Evolutionary conservation across 2,797 vertebrate genomes (phyloP).

Genomic region (Helarctos malayanus): DNA sequence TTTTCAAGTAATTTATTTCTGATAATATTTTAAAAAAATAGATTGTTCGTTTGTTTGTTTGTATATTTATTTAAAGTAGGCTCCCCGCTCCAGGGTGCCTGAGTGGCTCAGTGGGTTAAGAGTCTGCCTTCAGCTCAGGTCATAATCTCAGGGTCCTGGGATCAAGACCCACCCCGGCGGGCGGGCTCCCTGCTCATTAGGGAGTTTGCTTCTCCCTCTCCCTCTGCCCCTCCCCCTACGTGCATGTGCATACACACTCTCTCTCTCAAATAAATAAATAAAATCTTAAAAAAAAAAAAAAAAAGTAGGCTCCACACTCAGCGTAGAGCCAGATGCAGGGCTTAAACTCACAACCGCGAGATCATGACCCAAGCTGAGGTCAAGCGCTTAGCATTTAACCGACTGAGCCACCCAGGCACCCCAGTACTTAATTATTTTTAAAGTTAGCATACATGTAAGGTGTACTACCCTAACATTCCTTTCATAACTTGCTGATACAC

Average conservation of each 20-base stretch:
- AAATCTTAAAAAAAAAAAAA: not conserved
- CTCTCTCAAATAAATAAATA: not conserved
- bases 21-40: constrained; percentile 18
- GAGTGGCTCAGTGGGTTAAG: not conserved
- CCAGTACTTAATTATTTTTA: constrained; percentile 1
- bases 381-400: not conserved
- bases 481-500: constrained; percentile 17
- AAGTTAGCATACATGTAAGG: constrained; percentile 38
- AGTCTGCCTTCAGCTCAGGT: not conserved
- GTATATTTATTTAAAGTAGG: not conserved
- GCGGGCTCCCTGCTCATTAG: too few relatives aligned
- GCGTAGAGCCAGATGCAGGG: not conserved
- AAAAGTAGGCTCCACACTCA: not conserved
- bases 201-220: not conserved
- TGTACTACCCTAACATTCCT: not conserved
- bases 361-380: not conserved
- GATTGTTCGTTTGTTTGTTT: not conserved
- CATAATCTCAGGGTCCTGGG: not conserved
- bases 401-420: not conserved
- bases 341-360: not conserved
- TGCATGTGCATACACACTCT: not conserved
- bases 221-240: not conserved
- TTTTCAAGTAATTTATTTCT: not conserved
- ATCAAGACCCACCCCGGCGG: not conserved
- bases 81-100: rapidly evolving